Conservation (phyloP, 2,888 invertebrate genomes). For the Parnassius orleans region DNA sequence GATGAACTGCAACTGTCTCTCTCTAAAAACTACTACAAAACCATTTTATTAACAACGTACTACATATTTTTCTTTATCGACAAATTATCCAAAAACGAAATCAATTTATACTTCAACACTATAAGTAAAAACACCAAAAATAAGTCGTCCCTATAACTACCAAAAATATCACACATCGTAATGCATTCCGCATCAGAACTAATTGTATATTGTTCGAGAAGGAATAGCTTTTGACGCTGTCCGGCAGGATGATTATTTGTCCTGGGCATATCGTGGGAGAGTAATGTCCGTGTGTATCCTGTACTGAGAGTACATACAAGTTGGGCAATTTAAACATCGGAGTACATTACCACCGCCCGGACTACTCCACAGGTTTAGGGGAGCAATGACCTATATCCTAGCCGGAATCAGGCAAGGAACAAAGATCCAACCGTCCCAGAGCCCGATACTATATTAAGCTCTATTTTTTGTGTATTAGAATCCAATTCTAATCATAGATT, state of each 20-base stretch:
- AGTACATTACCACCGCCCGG: slow-evolving; percentile 76
- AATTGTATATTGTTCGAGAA: slow-evolving; percentile 39
- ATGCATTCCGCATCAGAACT: slow-evolving; percentile 48
- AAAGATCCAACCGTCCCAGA: slow-evolving; percentile 58
- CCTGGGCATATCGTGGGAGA: slow-evolving; percentile 44
- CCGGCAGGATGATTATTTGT: slow-evolving; percentile 56
- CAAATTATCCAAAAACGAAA: too few relatives aligned
- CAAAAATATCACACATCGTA: slow-evolving; percentile 51
- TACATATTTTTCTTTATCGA: too few relatives aligned
- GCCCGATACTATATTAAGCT: slow-evolving; percentile 63
- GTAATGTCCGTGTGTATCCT: slow-evolving; percentile 63
- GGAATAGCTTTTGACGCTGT: slow-evolving; percentile 39
- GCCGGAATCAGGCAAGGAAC: slow-evolving; percentile 52
- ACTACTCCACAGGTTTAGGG: slow-evolving; percentile 76
- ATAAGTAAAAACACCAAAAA: too few relatives aligned
- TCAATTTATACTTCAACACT: too few relatives aligned
- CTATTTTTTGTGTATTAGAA: slow-evolving; percentile 73
- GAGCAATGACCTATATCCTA: slow-evolving; percentile 81
- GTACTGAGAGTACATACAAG: slow-evolving; percentile 74
- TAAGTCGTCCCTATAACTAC: slow-evolving; percentile 29
- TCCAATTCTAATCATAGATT: slow-evolving; percentile 70
- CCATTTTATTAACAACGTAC: too few relatives aligned
- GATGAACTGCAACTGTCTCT: too few relatives aligned
- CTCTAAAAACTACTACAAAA: too few relatives aligned
- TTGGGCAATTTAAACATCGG: slow-evolving; percentile 78